A percentile compares a stretch with the other conserved stretches of the same genome.
Evolutionary conservation across 2,888 invertebrate species (phyloP).

Genomic region (Timandra comae): DNA sequence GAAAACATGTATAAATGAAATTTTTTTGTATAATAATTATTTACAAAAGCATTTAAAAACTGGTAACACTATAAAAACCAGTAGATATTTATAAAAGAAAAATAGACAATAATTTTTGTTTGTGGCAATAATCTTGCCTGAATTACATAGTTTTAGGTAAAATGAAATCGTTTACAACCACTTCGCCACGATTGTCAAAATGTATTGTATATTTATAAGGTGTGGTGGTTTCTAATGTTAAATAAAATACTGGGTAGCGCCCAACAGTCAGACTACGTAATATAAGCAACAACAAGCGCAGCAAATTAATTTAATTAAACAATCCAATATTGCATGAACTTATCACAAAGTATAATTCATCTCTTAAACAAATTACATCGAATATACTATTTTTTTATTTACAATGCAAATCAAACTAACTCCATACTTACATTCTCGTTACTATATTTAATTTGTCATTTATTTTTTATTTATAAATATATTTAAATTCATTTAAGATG

Average conservation of each 20-base stretch:
- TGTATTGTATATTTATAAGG: neutral
- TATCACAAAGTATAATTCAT: conserved; percentile 57
- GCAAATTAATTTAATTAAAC: conserved; percentile 41
- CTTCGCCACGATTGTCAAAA: neutral
- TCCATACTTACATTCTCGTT: conserved; percentile 50
- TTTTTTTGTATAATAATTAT: conserved; percentile 50
- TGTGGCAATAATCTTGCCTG: too few relatives aligned
- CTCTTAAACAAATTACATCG: conserved; percentile 44
- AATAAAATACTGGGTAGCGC: conserved; percentile 17
- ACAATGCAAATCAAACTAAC: conserved; percentile 68
- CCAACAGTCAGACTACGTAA: conserved; percentile 21
- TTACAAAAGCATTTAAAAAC: conserved; percentile 52
- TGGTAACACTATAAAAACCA: conserved; percentile 49
- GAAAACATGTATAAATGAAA: conserved; percentile 29
- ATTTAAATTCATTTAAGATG: conserved; percentile 66
- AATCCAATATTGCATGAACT: conserved; percentile 60
- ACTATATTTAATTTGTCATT: conserved; percentile 72
- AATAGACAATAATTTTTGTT: too few relatives aligned
- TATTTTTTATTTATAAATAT: conserved; percentile 58
- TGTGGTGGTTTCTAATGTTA: conserved; percentile 3
- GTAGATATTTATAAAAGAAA: conserved; percentile 27
- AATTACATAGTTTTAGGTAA: too few relatives aligned
- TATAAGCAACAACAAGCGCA: conserved; percentile 44
- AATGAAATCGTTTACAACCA: neutral
- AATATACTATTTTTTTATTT: conserved; percentile 60